Evolutionary conservation across 2,888 invertebrate genomes (phyloP), one percentile per base, ranked within the genome.

Genomic region (Apamea monoglypha): DNA sequence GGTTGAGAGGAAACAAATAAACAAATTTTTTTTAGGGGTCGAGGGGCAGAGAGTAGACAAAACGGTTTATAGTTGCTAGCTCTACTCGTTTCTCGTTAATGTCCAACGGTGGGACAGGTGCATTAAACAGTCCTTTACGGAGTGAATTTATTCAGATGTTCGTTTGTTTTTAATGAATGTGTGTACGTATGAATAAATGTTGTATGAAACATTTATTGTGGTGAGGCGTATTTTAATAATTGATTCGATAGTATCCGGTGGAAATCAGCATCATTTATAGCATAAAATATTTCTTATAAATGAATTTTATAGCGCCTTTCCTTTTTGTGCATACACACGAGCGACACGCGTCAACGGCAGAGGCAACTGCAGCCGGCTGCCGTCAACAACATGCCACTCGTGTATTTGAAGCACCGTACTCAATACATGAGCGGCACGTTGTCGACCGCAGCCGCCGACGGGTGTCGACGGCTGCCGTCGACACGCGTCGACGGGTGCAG

Each of bases 151-250:
- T 80, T 61, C 1, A 66, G n/a, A 44, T 61, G 8, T 21, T 71
- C 36, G 5, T 61, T 67, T 72, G 7, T 64, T 50, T 64, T 44
- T 12, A 78, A 36, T 78, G 29, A 67, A 40, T 3, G 16, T 71
- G n/a, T 44, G 14, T 21, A 47, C 36, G 6, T 36, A 32, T 56
- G 32, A 64, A 36, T 78, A 7, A 67, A 64, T 50, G 29, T n/a
- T 36, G 32, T 53, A 66, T 67, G n/a, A n/a, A n/a, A 59, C 14
- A 59, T 36, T 68, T 21, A 71, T n/a, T 80, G 40, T 47, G 59
- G 12, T 50, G 32, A 71, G 47, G 59, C 56, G 16, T 71, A 50
- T 80, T 72, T 16, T 3, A 80, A 72, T 72, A 59, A 80, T 61
- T 67, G 2, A 67, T n/a, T 53, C 3, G 8, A 53, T 59, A 59